A percentile compares a stretch with the other conserved stretches of the same genome.
Evolutionary conservation across 2,888 invertebrate species (phyloP).

Genomic region (Ectobius pallidus): DNA sequence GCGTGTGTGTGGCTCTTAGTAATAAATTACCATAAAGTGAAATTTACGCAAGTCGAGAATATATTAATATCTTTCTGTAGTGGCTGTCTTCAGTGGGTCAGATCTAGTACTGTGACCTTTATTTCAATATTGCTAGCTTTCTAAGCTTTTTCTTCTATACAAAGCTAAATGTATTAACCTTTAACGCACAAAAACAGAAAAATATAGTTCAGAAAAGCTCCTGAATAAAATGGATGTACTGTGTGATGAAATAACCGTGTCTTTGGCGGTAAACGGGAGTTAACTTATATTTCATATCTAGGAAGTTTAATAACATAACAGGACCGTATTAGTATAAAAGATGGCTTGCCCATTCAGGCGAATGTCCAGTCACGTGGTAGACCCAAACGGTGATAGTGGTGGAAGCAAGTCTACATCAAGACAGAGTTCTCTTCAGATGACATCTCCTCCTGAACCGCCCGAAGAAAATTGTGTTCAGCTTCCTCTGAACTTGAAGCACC

Average conservation of each 20-base stretch:
- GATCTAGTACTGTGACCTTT: too few relatives aligned
- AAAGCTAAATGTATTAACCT: too few relatives aligned
- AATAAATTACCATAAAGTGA: too few relatives aligned
- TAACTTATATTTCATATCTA: too few relatives aligned
- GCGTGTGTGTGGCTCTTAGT: neutral
- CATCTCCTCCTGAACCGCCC: neutral
- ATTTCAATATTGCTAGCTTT: too few relatives aligned
- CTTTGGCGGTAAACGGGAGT: neutral
- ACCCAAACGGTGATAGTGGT: neutral
- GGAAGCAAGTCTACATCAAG: neutral
- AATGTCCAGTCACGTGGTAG: constrained; percentile 7
- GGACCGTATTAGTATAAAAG: neutral
- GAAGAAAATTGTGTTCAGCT: constrained; percentile 60
- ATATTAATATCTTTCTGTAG: too few relatives aligned
- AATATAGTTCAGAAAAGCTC: too few relatives aligned
- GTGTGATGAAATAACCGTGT: neutral
- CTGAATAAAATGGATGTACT: neutral
- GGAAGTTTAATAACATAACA: too few relatives aligned
- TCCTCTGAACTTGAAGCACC: constrained; percentile 75
- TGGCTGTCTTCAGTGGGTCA: too few relatives aligned
- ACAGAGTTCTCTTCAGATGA: neutral
- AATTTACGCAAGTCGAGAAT: too few relatives aligned
- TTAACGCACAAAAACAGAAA: too few relatives aligned
- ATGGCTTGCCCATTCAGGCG: constrained; percentile 12
- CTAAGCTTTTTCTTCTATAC: too few relatives aligned